Percentiles rank a stretch among this genome's conserved stretches.
phyloP scores from a whole-genome alignment of 2,113 vertebrate genomes.

The Raja brachyura region DNA sequence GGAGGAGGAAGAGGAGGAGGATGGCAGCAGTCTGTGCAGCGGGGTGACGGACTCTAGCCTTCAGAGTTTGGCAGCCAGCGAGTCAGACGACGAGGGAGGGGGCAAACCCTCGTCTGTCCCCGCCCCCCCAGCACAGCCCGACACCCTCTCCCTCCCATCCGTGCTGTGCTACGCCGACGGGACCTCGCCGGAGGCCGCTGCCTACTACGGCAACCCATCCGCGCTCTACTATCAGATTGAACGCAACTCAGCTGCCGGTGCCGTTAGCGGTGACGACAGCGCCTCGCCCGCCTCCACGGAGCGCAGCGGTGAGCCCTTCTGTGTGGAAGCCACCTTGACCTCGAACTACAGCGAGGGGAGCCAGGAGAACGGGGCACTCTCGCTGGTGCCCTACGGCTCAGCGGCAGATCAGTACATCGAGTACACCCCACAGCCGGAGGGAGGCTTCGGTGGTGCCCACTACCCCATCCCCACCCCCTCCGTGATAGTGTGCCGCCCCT shows the following conservation, averaged over 20 bases:
- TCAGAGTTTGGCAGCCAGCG: conserved; percentile 86
- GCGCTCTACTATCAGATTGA: conserved; percentile 89
- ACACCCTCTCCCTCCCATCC: conserved; percentile 74
- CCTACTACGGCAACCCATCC: conserved; percentile 75
- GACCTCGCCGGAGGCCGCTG: conserved; percentile 68
- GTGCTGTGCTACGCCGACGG: conserved; percentile 81
- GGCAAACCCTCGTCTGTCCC: conserved; percentile 61
- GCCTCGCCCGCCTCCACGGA: conserved; percentile 22
- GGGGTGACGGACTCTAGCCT: conserved; percentile 92
- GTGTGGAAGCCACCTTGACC: conserved; percentile 43
- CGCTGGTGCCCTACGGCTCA: conserved; percentile 75
- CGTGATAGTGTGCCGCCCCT: conserved; percentile 68
- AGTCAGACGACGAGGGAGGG: conserved; percentile 79
- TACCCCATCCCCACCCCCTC: conserved; percentile 68
- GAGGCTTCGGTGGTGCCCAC: conserved; percentile 61
- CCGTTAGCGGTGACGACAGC: conserved; percentile 40
- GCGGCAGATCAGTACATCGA: conserved; percentile 74
- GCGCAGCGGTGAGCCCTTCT: conserved; percentile 63
- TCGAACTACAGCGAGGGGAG: conserved; percentile 71
- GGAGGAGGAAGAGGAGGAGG: conserved; percentile 65
- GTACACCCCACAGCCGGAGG: conserved; percentile 65
- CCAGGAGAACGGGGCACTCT: conserved; percentile 62
- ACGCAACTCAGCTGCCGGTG: conserved; percentile 57
- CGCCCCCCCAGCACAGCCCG: conserved; percentile 51
- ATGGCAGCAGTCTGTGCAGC: conserved; percentile 91